Evolutionary conservation across 2,888 invertebrate genomes (phyloP).

Genomic region (Hydrotaea cyrtoneurina): DNA sequence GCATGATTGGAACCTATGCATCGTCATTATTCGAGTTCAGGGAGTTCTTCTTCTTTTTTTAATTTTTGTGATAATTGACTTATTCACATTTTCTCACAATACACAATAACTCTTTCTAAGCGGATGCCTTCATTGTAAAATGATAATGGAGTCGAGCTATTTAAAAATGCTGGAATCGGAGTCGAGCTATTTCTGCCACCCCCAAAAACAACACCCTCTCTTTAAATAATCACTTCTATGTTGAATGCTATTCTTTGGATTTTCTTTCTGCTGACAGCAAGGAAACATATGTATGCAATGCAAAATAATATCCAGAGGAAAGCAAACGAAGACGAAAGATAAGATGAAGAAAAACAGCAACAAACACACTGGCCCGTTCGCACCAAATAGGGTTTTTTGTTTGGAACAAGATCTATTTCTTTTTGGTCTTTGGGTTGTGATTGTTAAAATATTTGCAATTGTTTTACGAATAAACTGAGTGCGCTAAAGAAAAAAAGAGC

Average conservation of each 20-base stretch:
- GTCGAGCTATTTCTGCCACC: too few relatives aligned
- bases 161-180: too few relatives aligned
- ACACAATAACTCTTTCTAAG: too few relatives aligned
- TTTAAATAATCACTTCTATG: constrained; percentile 1
- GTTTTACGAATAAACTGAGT: constrained; percentile 32
- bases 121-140: too few relatives aligned
- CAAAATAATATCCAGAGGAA: background rate
- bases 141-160: too few relatives aligned
- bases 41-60: too few relatives aligned
- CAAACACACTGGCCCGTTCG: background rate
- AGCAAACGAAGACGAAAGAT: background rate
- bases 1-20: too few relatives aligned
- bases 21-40: too few relatives aligned
- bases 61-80: too few relatives aligned
- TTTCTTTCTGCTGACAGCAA: constrained; percentile 3
- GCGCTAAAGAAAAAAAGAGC: background rate
- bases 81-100: too few relatives aligned
- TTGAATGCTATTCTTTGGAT: background rate
- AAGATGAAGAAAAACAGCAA: background rate
- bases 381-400: constrained; percentile 13
- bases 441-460: constrained; percentile 67
- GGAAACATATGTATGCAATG: background rate
- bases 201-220: background rate
- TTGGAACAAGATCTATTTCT: constrained; percentile 64
- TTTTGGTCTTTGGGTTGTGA: constrained; percentile 51